Percentiles rank a stretch among this genome's conserved stretches.
These are phyloP conservation scores for Carabus problematicus DNA, from an alignment of 2,888 invertebrate species.

Conservation along the genomic window DNA sequence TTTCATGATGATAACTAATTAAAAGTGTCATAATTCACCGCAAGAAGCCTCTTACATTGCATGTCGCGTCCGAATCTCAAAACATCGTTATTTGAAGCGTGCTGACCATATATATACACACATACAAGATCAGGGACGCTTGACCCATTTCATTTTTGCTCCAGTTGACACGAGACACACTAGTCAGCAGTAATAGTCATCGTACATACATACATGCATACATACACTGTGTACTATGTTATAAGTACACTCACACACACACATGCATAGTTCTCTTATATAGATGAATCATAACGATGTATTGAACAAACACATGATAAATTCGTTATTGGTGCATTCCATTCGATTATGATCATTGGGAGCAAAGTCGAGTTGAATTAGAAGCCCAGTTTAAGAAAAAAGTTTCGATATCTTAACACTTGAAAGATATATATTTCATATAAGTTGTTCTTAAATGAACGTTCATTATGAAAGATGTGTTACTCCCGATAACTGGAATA, in stretches of 20 bases:
- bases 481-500: not conserved
- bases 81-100: too few relatives aligned
- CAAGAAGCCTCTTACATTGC: not conserved
- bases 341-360: conserved; percentile 12
- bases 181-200: too few relatives aligned
- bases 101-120: too few relatives aligned
- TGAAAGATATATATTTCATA: not conserved
- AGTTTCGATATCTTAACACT: too few relatives aligned
- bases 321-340: conserved; percentile 27
- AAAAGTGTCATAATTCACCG: not conserved
- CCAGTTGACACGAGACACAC: too few relatives aligned
- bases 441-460: not conserved
- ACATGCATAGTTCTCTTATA: too few relatives aligned
- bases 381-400: too few relatives aligned
- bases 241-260: too few relatives aligned
- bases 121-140: conserved; percentile 30
- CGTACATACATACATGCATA: too few relatives aligned
- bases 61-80: not conserved
- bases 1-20: not conserved
- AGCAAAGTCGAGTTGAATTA: too few relatives aligned
- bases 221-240: too few relatives aligned
- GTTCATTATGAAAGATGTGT: not conserved
- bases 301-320: conserved; percentile 34
- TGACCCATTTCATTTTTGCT: conserved; percentile 28
- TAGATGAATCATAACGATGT: conserved; percentile 27